Evolutionary conservation across 2,888 invertebrate species (phyloP), one percentile per base, ranked within the genome.

Genomic region (Macropis europaea): DNA sequence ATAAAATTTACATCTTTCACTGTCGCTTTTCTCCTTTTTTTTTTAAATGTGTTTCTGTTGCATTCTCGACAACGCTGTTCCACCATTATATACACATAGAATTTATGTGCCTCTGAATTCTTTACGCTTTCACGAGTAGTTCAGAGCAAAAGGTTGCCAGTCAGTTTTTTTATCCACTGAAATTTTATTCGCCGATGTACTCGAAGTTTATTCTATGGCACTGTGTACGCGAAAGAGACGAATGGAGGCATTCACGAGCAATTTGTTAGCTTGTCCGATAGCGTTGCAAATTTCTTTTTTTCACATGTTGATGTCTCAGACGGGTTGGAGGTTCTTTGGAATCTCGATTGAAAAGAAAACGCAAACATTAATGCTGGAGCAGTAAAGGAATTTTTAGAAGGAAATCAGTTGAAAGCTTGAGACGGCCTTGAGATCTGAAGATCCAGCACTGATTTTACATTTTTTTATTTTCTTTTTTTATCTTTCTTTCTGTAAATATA

Each of bases 21-120:
- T 7, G n/a, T 1, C 0, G 4, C n/a, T 36, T 13, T 11, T n/a
- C n/a, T n/a, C 2, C 1, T n/a, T 26, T 52, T 11, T 15, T 13
- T 24, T 22, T 6, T 0, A 11, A 7, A n/a, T 1, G n/a, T n/a
- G n/a, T 26, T 24, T 45, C 24, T n/a, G 45, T 24, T 19, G 45
- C 24, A n/a, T 22, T 43, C 43, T 43, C 43, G 3, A 6, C 6
- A 26, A 6, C 26, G 43, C 19, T n/a, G 43, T 43, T 43, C 43
- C 45, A 13, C 6, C 24, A 19, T 24, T 45, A 24, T 45, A 26
- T n/a, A 22, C 30, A 24, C 17, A 50, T 59, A 13, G 57, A 57
- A 62, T 56, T 61, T 61, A 61, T 56, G 26, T 24, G 15, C 42
- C 32, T 61, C 34, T 24, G 32, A 43, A 54, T 56, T 42, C 42